Evolutionary conservation across 2,113 vertebrate species (phyloP).

Genomic region (Butastur rufipennis): DNA sequence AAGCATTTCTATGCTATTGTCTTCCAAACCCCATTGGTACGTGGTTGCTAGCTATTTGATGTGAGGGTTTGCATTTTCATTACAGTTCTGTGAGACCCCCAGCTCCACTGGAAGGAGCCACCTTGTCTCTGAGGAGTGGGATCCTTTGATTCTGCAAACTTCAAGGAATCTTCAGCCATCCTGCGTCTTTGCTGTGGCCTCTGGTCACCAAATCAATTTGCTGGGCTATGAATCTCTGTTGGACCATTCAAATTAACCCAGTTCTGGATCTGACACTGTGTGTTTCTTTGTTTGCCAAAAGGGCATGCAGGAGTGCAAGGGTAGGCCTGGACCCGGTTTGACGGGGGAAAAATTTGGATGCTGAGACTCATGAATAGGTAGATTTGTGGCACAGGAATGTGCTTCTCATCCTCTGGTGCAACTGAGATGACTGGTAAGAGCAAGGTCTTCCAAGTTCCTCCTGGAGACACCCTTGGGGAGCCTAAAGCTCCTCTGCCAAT

Average conservation of each 20-base stretch:
- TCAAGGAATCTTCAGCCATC: background rate
- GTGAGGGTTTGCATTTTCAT: background rate
- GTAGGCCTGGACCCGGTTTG: background rate
- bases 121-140: background rate
- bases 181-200: background rate
- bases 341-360: background rate
- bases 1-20: background rate
- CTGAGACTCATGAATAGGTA: background rate
- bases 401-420: background rate
- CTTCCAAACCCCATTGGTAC: background rate
- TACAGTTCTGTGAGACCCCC: background rate
- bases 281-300: background rate
- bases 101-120: background rate
- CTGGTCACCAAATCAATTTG: background rate
- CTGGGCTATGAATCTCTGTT: background rate
- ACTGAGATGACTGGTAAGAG: background rate
- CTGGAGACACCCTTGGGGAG: background rate
- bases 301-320: background rate
- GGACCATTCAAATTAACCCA: background rate
- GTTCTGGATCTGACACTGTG: background rate
- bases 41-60: background rate
- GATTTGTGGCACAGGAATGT: background rate
- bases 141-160: background rate
- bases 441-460: background rate
- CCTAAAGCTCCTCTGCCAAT: background rate